Evolutionary conservation across 2,888 invertebrate genomes (phyloP), one percentile per base, ranked within the genome.

Genomic region (Achlya flavicornis): DNA sequence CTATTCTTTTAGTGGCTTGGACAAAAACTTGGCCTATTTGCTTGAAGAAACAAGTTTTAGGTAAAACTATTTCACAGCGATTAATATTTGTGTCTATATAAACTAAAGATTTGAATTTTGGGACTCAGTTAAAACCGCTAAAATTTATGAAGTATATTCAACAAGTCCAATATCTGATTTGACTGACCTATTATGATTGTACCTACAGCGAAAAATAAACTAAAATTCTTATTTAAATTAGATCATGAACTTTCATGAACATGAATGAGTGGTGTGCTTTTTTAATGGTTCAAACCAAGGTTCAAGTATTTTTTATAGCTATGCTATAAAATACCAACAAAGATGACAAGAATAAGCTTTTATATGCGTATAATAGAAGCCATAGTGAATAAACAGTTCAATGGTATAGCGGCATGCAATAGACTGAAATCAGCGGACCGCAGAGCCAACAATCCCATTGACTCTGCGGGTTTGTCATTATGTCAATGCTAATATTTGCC

Each of bases 381-480:
- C 41, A 41, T 41, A 41, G 19, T 60, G 7, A 43, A 60, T 60
- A 75, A 70, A 76, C 71, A 77, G 69, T 71, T 75, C 70, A 65
- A 68, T 74, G 69, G 63, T 62, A 64, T 67, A 65, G 66, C 67
- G 61, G 58, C 64, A 72, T 64, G 75, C 76, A 77, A 75, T 76
- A 78, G 75, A 72, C 80, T 79, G 81, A 79, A 85, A 85, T 83
- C 79, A 78, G 73, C 73, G 74, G 73, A 78, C 86, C 85, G 70
- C 85, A 81, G 70, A 69, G 67, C 79, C 80, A 75, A 83, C 85
- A 86, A 87, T 84, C 85, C 83, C 85, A 88, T 87, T 83, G 88
- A 84, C 83, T 80, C 76, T 86, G 91, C 81, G 92, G 92, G 87
- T 89, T 88, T 81, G 91, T 91, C 91, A 91, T 92, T 89, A 90